Conservation (phyloP, 2,888 invertebrate genomes). For the Agonopterix arenella region DNA sequence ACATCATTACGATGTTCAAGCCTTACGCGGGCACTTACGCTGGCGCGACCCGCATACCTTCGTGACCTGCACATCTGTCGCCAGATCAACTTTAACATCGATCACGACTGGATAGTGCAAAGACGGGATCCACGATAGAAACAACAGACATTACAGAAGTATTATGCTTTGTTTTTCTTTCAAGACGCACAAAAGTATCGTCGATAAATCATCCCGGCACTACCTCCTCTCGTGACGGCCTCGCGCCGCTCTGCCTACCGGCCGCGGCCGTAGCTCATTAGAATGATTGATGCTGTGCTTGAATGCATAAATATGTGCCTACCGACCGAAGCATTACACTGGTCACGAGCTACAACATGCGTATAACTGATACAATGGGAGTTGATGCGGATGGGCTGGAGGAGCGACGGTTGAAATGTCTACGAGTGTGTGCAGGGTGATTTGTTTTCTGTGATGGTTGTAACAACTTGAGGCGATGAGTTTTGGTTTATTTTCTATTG, state of each 20-base stretch:
- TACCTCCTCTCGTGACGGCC: conserved; percentile 47
- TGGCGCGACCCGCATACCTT: no score
- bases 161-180: not conserved
- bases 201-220: conserved; percentile 34
- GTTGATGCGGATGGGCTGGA: not conserved
- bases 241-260: conserved; percentile 35
- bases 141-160: no score
- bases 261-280: conserved; percentile 56
- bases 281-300: conserved; percentile 72
- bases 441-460: no score
- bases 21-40: no score
- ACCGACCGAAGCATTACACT: conserved; percentile 37
- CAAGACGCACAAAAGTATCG: not conserved
- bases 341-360: conserved; percentile 49
- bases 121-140: no score
- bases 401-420: not conserved
- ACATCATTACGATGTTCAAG: no score
- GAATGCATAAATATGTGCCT: conserved; percentile 54
- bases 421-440: conserved; percentile 1
- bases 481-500: no score
- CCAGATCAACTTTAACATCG: no score
- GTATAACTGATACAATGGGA: conserved; percentile 28
- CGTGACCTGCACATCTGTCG: no score
- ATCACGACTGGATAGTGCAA: no score
- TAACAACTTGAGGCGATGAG: no score